Conservation (phyloP, 2,797 vertebrate species). For the Natrix natrix region DNA sequence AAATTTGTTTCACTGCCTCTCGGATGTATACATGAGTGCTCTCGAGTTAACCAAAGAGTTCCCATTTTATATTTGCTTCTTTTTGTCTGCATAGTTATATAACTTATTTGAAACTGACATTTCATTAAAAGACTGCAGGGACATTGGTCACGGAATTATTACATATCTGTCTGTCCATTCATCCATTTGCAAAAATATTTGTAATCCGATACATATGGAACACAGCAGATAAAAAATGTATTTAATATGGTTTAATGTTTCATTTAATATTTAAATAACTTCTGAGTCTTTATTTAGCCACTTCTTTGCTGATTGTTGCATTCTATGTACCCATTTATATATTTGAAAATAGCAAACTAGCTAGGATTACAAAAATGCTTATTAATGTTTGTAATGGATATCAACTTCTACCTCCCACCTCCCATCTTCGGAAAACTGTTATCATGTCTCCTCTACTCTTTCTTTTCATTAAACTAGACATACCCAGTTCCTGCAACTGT, state of each 20-base stretch:
- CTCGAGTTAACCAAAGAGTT: background rate
- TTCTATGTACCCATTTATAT: background rate
- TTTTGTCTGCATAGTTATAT: background rate
- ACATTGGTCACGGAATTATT: background rate
- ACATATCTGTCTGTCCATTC: background rate
- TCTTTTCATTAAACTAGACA: too few relatives aligned
- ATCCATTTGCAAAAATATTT: background rate
- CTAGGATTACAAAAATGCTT: background rate
- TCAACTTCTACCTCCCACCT: background rate
- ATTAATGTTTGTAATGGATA: background rate
- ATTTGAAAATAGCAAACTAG: background rate
- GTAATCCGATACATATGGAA: background rate
- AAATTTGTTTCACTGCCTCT: conserved; percentile 13
- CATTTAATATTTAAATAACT: background rate
- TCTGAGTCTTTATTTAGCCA: background rate
- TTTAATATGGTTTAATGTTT: background rate
- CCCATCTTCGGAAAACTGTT: too few relatives aligned
- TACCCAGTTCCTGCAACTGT: too few relatives aligned
- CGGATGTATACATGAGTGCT: background rate
- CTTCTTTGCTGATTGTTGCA: background rate
- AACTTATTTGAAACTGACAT: background rate
- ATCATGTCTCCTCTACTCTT: too few relatives aligned
- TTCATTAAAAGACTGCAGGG: background rate
- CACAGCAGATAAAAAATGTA: background rate
- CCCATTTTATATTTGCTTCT: background rate